phyloP scores from a whole-genome alignment of 2,888 invertebrate genomes.

The Julus scandinavius region DNA sequence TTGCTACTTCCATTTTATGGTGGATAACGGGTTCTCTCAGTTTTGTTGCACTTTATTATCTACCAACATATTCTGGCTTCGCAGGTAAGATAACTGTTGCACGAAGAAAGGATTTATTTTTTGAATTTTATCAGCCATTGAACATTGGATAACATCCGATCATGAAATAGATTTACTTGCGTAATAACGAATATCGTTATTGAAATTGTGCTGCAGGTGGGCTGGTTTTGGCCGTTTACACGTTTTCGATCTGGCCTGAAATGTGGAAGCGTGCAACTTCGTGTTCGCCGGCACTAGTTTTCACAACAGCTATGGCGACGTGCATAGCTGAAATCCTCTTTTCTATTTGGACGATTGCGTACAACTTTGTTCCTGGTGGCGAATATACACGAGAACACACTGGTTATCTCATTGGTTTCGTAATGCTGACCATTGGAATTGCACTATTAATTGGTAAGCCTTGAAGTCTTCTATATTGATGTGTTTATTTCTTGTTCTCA shows the following conservation, averaged over 20 bases:
- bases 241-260: conserved; percentile 64
- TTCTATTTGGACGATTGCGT: conserved; percentile 67
- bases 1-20: conserved; percentile 59
- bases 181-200: neutral
- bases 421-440: conserved; percentile 62
- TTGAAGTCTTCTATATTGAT: no score
- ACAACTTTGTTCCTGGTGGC: conserved; percentile 67
- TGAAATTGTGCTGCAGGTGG: conserved; percentile 62
- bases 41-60: conserved; percentile 62
- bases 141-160: neutral
- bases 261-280: conserved; percentile 62
- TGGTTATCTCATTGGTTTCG: conserved; percentile 63
- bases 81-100: conserved; percentile 60
- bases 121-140: no score
- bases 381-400: conserved; percentile 66
- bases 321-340: conserved; percentile 65
- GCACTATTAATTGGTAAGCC: conserved; percentile 62
- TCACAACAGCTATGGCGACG: conserved; percentile 62
- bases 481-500: no score
- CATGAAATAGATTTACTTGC: no score
- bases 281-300: conserved; percentile 63
- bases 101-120: conserved; percentile 9
- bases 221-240: conserved; percentile 63
- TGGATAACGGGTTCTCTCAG: conserved; percentile 62
- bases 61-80: conserved; percentile 64